Evolutionary conservation across 2,797 vertebrate genomes (phyloP).

Genomic region (Sebastes itinus): DNA sequence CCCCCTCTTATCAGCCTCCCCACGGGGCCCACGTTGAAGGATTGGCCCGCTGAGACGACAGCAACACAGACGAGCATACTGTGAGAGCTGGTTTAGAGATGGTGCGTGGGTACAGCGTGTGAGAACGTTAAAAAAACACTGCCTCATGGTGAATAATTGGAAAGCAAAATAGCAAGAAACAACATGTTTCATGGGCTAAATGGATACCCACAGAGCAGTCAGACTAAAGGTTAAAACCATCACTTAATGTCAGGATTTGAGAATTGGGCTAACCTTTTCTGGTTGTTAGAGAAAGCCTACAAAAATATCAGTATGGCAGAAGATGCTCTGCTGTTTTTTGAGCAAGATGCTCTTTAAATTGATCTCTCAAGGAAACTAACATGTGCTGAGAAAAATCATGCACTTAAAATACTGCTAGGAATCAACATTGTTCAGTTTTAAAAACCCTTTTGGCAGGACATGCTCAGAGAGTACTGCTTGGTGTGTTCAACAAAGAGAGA

Average conservation of each 20-base stretch:
- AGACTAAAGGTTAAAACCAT: conserved; percentile 66
- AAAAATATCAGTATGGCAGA: background rate
- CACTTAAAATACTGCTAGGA: background rate
- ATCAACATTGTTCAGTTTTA: background rate
- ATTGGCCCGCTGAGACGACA: conserved; percentile 47
- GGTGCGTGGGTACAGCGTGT: background rate
- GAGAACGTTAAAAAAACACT: conserved; percentile 7
- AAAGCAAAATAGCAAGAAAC: conserved; percentile 32
- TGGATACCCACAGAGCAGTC: conserved; percentile 19
- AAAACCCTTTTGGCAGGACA: background rate
- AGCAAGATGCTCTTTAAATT: conserved; percentile 29
- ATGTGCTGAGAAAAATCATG: background rate
- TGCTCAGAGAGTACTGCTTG: background rate
- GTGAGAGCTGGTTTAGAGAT: conserved; percentile 35
- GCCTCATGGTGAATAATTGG: conserved; percentile 40
- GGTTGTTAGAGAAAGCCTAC: background rate
- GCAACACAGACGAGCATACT: conserved; percentile 32
- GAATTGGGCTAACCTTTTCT: conserved; percentile 60
- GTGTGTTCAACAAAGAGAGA: background rate
- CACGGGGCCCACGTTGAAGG: conserved; percentile 45
- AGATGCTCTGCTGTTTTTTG: conserved; percentile 6
- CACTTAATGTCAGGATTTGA: conserved; percentile 52
- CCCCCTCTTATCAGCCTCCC: conserved; percentile 69
- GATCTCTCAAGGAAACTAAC: background rate
- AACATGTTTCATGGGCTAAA: conserved; percentile 32